These are phyloP conservation scores for Drosophila mojavensis DNA, from an alignment of 1,140 invertebrate genomes.

Conservation along the genomic window DNA sequence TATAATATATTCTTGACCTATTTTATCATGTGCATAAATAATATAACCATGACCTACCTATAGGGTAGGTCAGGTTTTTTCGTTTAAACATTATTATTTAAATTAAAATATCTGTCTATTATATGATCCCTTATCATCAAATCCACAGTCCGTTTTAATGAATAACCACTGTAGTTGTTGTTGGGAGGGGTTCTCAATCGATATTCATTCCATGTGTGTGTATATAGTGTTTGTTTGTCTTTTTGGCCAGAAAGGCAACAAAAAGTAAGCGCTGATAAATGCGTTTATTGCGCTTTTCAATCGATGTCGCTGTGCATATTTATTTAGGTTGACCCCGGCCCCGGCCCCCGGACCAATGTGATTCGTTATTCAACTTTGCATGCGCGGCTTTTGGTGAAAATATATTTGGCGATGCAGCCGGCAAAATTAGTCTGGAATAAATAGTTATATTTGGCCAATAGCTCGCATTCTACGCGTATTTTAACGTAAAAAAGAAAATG, in stretches of 20 bases:
- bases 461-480: background rate
- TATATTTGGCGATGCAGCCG: conserved; percentile 4
- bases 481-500: background rate
- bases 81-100: too few relatives aligned
- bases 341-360: too few relatives aligned
- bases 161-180: background rate
- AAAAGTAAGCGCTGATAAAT: conserved; percentile 68
- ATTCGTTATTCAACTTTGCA: conserved; percentile 12
- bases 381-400: conserved; percentile 15
- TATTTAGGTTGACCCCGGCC: conserved; percentile 45
- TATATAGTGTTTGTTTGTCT: background rate
- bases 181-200: conserved; percentile 17
- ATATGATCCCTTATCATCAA: too few relatives aligned
- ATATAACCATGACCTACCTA: background rate
- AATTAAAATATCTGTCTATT: too few relatives aligned
- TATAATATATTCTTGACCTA: background rate
- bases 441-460: background rate
- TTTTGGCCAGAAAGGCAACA: conserved; percentile 47
- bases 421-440: conserved; percentile 16
- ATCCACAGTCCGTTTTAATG: background rate
- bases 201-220: conserved; percentile 7
- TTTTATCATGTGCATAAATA: background rate
- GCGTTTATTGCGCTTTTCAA: conserved; percentile 74
- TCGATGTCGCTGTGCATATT: conserved; percentile 56
- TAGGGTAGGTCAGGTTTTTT: too few relatives aligned